A percentile compares a stretch with the other conserved stretches of the same genome.
Conservation (phyloP, 2,113 vertebrate genomes). For the Hippocampus guttulatus region DNA sequence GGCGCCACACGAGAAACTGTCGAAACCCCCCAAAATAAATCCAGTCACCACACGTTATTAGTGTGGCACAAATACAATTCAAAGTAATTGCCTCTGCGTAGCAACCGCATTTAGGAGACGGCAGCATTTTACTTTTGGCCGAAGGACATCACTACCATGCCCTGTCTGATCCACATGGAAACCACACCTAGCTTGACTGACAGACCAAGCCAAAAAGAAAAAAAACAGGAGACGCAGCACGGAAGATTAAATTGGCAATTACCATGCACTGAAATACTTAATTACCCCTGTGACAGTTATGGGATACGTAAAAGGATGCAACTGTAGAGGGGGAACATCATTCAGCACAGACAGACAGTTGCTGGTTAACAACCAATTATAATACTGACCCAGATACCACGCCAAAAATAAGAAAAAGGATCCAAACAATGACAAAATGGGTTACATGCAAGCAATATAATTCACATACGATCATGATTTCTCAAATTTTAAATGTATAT, state of each 20-base stretch:
- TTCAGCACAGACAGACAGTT: not conserved
- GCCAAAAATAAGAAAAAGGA: not conserved
- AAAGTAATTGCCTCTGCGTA: slow-evolving; percentile 51
- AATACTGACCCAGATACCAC: not conserved
- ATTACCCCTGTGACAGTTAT: slow-evolving; percentile 40
- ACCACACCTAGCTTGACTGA: slow-evolving; percentile 51
- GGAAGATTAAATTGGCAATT: slow-evolving; percentile 60
- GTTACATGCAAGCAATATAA: no score
- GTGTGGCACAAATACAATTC: slow-evolving; percentile 36
- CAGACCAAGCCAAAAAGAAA: slow-evolving; percentile 9
- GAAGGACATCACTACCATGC: slow-evolving; percentile 34
- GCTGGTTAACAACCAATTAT: not conserved
- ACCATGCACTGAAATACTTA: slow-evolving; percentile 39
- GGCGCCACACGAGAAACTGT: not conserved
- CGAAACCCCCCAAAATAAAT: not conserved
- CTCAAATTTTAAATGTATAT: no score
- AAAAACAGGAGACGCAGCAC: slow-evolving; percentile 22
- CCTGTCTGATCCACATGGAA: slow-evolving; percentile 49
- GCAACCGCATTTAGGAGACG: slow-evolving; percentile 44
- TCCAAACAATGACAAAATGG: no score
- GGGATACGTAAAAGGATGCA: slow-evolving; percentile 17
- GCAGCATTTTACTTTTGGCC: slow-evolving; percentile 45
- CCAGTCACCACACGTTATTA: slow-evolving; percentile 26
- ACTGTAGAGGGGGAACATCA: slow-evolving; percentile 24
- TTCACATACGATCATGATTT: no score